These are phyloP conservation scores for Apodemus agrarius DNA, from an alignment of 2,797 vertebrate genomes.

Conservation along the genomic window DNA sequence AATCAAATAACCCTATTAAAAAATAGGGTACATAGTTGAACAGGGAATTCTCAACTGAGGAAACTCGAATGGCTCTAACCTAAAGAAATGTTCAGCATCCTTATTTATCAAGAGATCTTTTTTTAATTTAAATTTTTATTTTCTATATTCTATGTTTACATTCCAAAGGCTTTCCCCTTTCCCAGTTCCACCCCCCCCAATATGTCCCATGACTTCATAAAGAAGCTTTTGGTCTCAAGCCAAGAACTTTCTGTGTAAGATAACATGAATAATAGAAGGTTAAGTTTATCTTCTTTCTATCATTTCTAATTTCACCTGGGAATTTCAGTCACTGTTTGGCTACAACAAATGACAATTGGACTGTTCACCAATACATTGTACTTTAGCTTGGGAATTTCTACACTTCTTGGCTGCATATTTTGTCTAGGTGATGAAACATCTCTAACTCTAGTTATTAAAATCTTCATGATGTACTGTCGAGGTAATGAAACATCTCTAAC, in stretches of 20 bases:
- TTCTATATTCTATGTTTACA: no score
- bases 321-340: not conserved
- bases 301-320: not conserved
- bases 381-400: not conserved
- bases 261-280: not conserved
- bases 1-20: no score
- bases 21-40: no score
- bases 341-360: not conserved
- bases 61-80: no score
- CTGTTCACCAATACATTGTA: no score
- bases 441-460: not conserved
- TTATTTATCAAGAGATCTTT: no score
- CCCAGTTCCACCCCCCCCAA: no score
- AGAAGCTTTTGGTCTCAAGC: not conserved
- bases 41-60: no score
- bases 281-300: not conserved
- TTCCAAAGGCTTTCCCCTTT: no score
- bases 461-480: not conserved
- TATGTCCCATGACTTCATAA: not conserved
- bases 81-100: no score
- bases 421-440: not conserved
- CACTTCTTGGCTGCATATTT: not conserved
- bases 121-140: no score
- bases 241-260: not conserved
- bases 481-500: not conserved